Evolutionary conservation across 2,888 invertebrate species (phyloP).

Genomic region (Sesia apiformis): DNA sequence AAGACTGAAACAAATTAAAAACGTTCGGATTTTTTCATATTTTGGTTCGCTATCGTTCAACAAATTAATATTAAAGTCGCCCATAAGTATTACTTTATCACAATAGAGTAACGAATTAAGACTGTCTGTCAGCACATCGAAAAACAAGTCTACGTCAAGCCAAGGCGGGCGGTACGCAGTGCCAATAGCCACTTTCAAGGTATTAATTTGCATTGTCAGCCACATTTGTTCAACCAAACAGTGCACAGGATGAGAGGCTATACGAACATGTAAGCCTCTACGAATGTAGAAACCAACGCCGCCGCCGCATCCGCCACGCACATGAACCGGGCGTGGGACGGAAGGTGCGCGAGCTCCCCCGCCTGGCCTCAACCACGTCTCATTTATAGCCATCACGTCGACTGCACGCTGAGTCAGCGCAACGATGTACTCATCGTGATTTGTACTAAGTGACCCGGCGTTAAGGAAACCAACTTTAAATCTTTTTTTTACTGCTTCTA

Average conservation of each 20-base stretch:
- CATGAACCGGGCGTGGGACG: too few species aligned
- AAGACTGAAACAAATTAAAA: background rate
- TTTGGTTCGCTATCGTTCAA: conserved; percentile 7
- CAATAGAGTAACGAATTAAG: background rate
- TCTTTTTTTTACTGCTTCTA: too few species aligned
- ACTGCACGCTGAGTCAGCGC: background rate
- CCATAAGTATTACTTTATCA: conserved; percentile 4
- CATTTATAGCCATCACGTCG: conserved; percentile 2
- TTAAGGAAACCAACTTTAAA: conserved; percentile 4
- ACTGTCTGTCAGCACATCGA: conserved; percentile 9
- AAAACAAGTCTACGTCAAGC: conserved; percentile 5
- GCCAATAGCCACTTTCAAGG: conserved; percentile 7
- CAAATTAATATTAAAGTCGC: conserved; percentile 8
- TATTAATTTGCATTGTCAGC: background rate
- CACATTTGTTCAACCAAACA: background rate
- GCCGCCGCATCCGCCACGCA: background rate
- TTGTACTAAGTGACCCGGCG: conserved; percentile 1
- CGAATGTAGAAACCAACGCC: background rate
- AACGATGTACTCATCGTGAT: conserved; percentile 1
- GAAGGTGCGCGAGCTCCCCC: background rate
- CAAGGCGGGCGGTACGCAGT: conserved; percentile 13
- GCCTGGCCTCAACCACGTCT: background rate
- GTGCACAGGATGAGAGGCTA: background rate
- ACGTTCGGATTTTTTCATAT: background rate
- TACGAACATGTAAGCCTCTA: background rate